A percentile compares a stretch with the other conserved stretches of the same genome.
Conservation (phyloP, 23 tunicate species). For the Halocynthia aurantium region DNA sequence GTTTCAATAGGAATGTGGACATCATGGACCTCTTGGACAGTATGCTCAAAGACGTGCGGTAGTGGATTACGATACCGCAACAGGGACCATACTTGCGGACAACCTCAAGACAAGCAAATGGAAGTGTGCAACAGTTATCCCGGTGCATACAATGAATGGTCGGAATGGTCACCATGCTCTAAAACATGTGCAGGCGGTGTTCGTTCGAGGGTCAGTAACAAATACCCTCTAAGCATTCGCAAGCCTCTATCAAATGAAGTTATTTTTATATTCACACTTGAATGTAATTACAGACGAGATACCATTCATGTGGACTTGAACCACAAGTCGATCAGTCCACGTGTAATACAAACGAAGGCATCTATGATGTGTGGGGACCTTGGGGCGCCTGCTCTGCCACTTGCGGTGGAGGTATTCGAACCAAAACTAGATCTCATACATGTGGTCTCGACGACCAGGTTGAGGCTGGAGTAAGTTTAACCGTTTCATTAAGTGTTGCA, state of each 20-base stretch:
- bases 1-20: constrained; percentile 16
- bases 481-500: neutral
- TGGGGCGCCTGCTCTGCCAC: constrained; percentile 63
- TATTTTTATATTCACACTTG: too few species aligned
- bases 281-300: constrained; percentile 2
- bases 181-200: constrained; percentile 71
- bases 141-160: constrained; percentile 51
- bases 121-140: constrained; percentile 51
- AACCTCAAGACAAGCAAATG: constrained; percentile 32
- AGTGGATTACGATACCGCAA: constrained; percentile 53
- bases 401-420: constrained; percentile 73
- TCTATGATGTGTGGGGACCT: constrained; percentile 32
- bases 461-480: constrained; percentile 23
- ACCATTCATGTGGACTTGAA: constrained; percentile 49
- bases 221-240: neutral
- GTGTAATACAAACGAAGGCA: constrained; percentile 68
- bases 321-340: constrained; percentile 18
- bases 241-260: neutral
- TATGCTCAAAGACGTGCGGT: constrained; percentile 70
- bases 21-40: constrained; percentile 63
- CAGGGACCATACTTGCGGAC: constrained; percentile 75
- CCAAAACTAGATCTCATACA: constrained; percentile 56
- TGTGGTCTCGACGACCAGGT: constrained; percentile 49
- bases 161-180: constrained; percentile 52
- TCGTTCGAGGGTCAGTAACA: constrained; percentile 27